Percentiles rank a stretch among this genome's conserved stretches.
Conservation (phyloP, 2,113 vertebrate genomes). For the Apeltes quadracus region DNA sequence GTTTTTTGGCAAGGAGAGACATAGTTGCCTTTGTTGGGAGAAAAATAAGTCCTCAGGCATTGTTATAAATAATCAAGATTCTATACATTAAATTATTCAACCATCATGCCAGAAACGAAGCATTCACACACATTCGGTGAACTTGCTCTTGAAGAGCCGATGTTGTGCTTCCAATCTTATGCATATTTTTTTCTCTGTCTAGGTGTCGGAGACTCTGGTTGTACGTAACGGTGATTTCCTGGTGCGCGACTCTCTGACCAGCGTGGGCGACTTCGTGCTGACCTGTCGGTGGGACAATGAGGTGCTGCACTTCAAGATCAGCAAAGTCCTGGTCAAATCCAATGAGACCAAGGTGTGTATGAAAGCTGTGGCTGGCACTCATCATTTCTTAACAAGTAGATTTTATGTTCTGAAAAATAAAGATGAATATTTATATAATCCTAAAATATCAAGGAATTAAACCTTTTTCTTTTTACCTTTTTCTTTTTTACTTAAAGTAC, state of each 20-base stretch:
- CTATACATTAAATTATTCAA: slow-evolving; percentile 43
- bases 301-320: slow-evolving; percentile 93
- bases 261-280: slow-evolving; percentile 90
- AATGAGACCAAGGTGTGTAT: slow-evolving; percentile 81
- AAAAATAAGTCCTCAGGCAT: slow-evolving; percentile 23
- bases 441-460: neutral
- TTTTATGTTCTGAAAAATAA: neutral
- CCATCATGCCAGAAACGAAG: slow-evolving; percentile 27
- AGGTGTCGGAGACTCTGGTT: slow-evolving; percentile 94
- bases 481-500: too few species aligned
- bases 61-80: slow-evolving; percentile 46
- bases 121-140: slow-evolving; percentile 8
- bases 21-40: slow-evolving; percentile 38
- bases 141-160: neutral
- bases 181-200: neutral
- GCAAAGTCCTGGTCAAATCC: slow-evolving; percentile 93
- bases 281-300: slow-evolving; percentile 95
- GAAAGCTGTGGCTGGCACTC: neutral
- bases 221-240: slow-evolving; percentile 93
- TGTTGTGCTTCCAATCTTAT: neutral
- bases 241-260: slow-evolving; percentile 92
- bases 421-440: neutral
- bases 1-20: slow-evolving; percentile 28
- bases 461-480: too few species aligned
- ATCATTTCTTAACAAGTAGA: neutral